Conservation (phyloP, 2,888 invertebrate genomes). For the Hydraecia micacea region DNA sequence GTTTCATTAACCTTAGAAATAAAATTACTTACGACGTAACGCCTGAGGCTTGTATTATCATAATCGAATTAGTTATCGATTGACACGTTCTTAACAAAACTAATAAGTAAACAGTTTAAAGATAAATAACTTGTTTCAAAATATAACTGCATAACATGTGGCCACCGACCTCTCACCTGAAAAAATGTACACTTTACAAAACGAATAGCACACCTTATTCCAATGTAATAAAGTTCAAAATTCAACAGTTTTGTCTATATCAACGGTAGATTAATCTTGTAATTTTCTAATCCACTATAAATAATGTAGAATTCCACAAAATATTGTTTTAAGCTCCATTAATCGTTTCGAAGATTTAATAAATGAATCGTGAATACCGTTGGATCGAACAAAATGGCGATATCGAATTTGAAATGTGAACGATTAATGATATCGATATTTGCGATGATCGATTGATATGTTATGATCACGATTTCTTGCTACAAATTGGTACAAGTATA, state of each 20-base stretch:
- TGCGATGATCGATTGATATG: conserved; percentile 45
- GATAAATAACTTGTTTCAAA: conserved; percentile 76
- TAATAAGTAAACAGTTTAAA: conserved; percentile 65
- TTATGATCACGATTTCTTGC: conserved; percentile 19
- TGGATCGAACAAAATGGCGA: conserved; percentile 32
- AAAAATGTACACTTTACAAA: not conserved
- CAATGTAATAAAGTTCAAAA: conserved; percentile 50
- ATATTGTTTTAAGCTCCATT: conserved; percentile 74
- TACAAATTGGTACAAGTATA: conserved; percentile 36
- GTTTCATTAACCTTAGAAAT: conserved; percentile 61
- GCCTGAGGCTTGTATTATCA: conserved; percentile 64
- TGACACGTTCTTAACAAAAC: conserved; percentile 71
- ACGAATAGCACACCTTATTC: conserved; percentile 24
- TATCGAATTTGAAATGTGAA: conserved; percentile 29
- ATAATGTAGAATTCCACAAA: conserved; percentile 72
- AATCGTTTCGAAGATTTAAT: conserved; percentile 73
- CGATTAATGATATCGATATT: conserved; percentile 58
- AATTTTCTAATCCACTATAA: conserved; percentile 68
- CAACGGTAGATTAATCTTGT: conserved; percentile 51
- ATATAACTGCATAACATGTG: conserved; percentile 69
- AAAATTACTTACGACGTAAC: conserved; percentile 48
- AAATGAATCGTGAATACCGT: conserved; percentile 59
- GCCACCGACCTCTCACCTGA: conserved; percentile 69
- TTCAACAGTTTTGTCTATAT: conserved; percentile 3
- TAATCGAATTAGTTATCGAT: conserved; percentile 76